phyloP scores from a whole-genome alignment of 2,888 invertebrate genomes.

The Minunthozetes semirufus region DNA sequence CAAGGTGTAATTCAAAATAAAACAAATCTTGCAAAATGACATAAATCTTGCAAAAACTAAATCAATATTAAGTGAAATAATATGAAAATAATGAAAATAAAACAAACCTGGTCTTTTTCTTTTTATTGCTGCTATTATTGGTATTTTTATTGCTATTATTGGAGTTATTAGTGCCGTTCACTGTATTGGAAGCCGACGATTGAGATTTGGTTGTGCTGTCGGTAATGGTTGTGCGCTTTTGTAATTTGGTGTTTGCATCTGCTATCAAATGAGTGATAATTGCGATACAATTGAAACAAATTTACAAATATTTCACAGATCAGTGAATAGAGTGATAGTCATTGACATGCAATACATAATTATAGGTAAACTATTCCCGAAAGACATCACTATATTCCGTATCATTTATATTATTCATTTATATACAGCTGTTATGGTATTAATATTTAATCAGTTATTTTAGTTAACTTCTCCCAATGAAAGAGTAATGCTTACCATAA shows the following conservation, averaged over 20 bases:
- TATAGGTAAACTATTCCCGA: not conserved
- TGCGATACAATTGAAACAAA: not conserved
- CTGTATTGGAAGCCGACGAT: not conserved
- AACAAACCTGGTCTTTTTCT: conserved; percentile 29
- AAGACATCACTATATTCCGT: not conserved
- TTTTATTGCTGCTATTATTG: conserved; percentile 1
- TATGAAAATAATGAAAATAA: not conserved
- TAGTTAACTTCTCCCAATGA: not conserved
- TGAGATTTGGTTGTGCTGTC: conserved; percentile 15
- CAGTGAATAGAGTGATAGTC: not conserved
- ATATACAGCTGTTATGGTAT: conserved; percentile 11
- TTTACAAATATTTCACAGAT: not conserved
- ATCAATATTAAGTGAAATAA: not conserved
- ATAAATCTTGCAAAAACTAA: not conserved
- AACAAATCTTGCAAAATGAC: no score
- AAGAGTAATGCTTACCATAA: conserved; percentile 3
- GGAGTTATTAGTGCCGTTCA: not conserved
- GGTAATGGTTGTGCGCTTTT: conserved; percentile 17
- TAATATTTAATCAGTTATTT: not conserved
- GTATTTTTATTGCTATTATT: conserved; percentile 3
- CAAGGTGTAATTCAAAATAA: no score
- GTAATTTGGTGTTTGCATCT: conserved; percentile 22
- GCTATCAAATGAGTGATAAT: not conserved
- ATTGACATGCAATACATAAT: conserved; percentile 17
- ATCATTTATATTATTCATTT: not conserved